Evolutionary conservation across 2,113 vertebrate genomes (phyloP).

Genomic region (Hyaena hyaena): DNA sequence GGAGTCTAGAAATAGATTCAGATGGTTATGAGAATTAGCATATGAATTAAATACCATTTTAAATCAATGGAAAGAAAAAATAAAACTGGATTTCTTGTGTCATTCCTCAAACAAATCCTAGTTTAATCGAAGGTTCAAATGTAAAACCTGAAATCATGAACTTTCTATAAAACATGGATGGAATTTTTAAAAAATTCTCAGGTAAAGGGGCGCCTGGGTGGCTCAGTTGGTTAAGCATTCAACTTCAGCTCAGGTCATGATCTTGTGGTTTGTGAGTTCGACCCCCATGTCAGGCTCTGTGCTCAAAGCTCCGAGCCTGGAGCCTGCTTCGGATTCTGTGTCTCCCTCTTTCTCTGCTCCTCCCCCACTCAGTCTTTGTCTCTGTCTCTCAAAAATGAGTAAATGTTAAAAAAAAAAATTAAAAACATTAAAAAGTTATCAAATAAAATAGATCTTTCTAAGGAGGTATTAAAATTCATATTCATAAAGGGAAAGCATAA

Average conservation of each 20-base stretch:
- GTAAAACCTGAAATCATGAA: constrained; percentile 30
- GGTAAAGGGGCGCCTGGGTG: not conserved
- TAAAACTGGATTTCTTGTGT: not conserved
- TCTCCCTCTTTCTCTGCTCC: too few relatives aligned
- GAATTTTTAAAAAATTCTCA: not conserved
- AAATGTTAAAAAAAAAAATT: too few relatives aligned
- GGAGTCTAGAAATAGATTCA: not conserved
- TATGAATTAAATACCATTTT: constrained; percentile 28
- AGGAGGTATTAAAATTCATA: not conserved
- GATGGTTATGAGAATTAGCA: not conserved
- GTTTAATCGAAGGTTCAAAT: not conserved
- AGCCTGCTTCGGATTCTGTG: too few relatives aligned
- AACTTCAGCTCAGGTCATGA: too few relatives aligned
- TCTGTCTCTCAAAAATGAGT: too few relatives aligned
- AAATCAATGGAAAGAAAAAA: not conserved
- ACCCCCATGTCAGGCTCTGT: too few relatives aligned
- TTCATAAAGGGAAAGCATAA: not conserved
- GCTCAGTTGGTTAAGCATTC: too few relatives aligned
- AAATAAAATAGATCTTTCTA: not conserved
- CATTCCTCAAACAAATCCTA: constrained; percentile 1
- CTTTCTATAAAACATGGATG: not conserved
- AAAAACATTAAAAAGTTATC: not conserved
- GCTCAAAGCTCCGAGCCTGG: too few relatives aligned
- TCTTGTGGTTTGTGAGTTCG: too few relatives aligned
- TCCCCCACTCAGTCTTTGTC: too few relatives aligned